These are phyloP conservation scores for Xiphophorus birchmanni DNA, from an alignment of 2,797 vertebrate species.

Conservation along the genomic window DNA sequence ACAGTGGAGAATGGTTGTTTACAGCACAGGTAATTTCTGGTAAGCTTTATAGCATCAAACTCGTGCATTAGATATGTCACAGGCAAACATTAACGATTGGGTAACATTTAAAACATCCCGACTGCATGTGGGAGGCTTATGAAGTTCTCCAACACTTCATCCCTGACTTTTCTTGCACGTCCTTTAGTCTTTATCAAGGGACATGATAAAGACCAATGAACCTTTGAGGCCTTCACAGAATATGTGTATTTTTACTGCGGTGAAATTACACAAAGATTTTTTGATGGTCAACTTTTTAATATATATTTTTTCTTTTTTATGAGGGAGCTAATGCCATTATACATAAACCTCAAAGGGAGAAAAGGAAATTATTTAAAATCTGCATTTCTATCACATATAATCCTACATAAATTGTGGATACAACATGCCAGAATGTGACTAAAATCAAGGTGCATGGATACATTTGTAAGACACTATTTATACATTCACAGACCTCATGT, in stretches of 20 bases:
- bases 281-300: neutral
- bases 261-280: neutral
- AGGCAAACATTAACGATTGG: too few species aligned
- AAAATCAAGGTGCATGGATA: neutral
- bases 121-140: neutral
- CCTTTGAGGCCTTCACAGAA: neutral
- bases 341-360: neutral
- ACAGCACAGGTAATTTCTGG: too few species aligned
- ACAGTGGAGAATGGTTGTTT: too few species aligned
- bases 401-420: neutral
- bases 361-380: too few species aligned
- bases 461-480: neutral
- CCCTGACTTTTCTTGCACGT: too few species aligned
- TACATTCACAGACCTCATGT: constrained; percentile 33
- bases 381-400: neutral
- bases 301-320: neutral
- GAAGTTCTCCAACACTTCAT: too few species aligned
- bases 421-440: neutral
- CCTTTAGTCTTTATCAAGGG: neutral
- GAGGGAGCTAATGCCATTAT: neutral
- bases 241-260: neutral
- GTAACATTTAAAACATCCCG: neutral
- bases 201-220: neutral
- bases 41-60: too few species aligned
- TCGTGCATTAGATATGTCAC: too few species aligned